Evolutionary conservation across 2,888 invertebrate species (phyloP), one percentile per base, ranked within the genome.

Genomic region (Resseliella maxima): DNA sequence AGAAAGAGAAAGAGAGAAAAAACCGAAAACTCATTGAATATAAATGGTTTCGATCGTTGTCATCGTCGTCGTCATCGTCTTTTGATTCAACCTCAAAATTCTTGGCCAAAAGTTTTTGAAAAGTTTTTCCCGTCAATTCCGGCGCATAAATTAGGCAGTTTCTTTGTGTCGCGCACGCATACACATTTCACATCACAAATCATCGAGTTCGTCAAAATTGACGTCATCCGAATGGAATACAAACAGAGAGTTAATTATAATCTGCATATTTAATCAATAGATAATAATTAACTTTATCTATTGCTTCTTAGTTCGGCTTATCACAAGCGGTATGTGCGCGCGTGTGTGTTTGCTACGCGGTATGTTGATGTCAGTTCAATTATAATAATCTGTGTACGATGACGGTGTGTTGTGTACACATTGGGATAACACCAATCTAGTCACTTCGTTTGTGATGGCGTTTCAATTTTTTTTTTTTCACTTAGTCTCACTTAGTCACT

Each of bases 251-350:
- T 45, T 85, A 46, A 85, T 85, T 85, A 45, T 85, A 85, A 85
- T 85, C 85, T 45, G 85, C 85, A 85, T 85, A 85, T 85, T 85
- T 85, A 85, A 85, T 85, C 85, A 85, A 85, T 85, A 85, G 85
- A 85, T 85, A 85, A 85, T 85, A 85, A 85, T 85, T 85, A 83
- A 83, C 83, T 83, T 83, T 83, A 83, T 83, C 83, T 83, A 83
- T 83, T 83, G 83, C 83, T 83, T 83, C 36, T 83, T 83, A 36
- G 83, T 83, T 83, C 21, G 38, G 83, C 38, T 83, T 83, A 83
- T 83, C 83, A 38, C 24, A 38, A 83, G 8, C 38, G 38, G 0
- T 2, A 38, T n/a, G 59, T 10, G 59, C 21, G 12, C 41, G n/a
- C n/a, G n/a, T 50, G 5, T 50, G 15, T 10, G 21, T 50, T 0